Base-by-base conservation (phyloP, 2,888 invertebrate genomes). In the Molanna angustata region DNA sequence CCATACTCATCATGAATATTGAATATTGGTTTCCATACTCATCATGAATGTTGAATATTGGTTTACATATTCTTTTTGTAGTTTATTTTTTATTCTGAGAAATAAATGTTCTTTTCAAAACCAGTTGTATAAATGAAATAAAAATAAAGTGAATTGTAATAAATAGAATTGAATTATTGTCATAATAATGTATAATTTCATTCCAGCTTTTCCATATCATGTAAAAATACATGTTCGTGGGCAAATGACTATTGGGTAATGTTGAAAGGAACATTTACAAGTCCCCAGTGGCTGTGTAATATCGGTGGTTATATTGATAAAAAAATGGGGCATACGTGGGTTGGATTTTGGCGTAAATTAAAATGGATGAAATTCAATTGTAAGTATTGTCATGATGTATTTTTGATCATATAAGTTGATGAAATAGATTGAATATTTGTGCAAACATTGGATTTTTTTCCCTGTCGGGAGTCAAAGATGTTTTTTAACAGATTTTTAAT, bases 271-370 rank as follows among this genome's bases (percentile, higher is more conserved):
- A 73, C 72, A 54, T 59, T 73, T 6, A 64, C 67, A 1, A 69
- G 73, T 59, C 75, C 76, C 61, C 74, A 74, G 56, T 74, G 72
- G 59, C 64, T 76, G 4, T 52, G 49, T 22, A 52, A 52, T 41
- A n/a, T 57, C 31, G 59, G 56, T 14, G 62, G 69, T 33, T 78
- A 76, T 59, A 74, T 82, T 49, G 82, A 82, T 61, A 72, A 71
- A 57, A 80, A 79, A 64, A 71, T 82, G 44, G 82, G 82, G 42
- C 78, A 77, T 62, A 81, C 80, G 9, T 66, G 70, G 37, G 71
- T 80, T 52, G 82, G 79, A 1, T 82, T 82, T 62, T 82, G 82
- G 82, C 70, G 79, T 46, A 77, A 73, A 62, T 63, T 80, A 13
- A 80, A 75, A 55, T 77, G 76, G 73, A 75, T 77, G 61, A 76